Base-by-base conservation (phyloP, 2,797 vertebrate species). In the Coracias cyanogaster region DNA sequence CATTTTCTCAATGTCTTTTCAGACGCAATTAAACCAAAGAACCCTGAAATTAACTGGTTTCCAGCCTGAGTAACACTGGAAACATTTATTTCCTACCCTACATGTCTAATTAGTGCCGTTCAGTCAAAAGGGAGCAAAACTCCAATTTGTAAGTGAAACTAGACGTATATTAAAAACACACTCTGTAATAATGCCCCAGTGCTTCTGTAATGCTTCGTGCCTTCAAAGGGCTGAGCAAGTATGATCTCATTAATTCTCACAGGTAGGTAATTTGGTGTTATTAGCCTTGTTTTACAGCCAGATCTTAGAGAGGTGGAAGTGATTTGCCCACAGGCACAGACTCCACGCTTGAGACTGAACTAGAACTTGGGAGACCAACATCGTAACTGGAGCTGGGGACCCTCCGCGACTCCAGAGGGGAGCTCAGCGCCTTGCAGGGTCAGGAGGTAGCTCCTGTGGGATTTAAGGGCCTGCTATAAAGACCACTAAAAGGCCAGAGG, bases 61-160 rank as follows among this genome's bases (percentile, higher is more conserved):
- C 96, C 95, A 96, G 81, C 65, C 93, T 86, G 89, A 89, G 78
- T 67, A 95, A 96, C 89, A 67, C 94, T 97, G 93, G 86, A 96
- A 96, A 94, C 82, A 91, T 95, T 96, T 94, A 96, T 97, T 97
- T 97, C 95, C 95, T 96, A 94, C 92, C 89, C 35, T 83, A 57
- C 92, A 76, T 13, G 74, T 61, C 95, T 96, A 97, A 97, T 97
- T 94, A 96, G 95, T 65, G 94, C 86, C 6, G 31, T 51, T 88
- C 22, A 78, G 91, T 80, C 94, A 86, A 65, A 91, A 93, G 94
- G 95, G 96, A 97, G 94, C 95, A 88, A 82, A 96, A 76, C 76
- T 94, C 87, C 96, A 94, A 96, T 97, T 96, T 95, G 95, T 95
- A 96, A 88, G 94, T 58, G 93, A 94, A 96, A 95, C 96, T 91